These are phyloP conservation scores for Oithona nana DNA, from an alignment of 2,888 invertebrate species.

Conservation along the genomic window DNA sequence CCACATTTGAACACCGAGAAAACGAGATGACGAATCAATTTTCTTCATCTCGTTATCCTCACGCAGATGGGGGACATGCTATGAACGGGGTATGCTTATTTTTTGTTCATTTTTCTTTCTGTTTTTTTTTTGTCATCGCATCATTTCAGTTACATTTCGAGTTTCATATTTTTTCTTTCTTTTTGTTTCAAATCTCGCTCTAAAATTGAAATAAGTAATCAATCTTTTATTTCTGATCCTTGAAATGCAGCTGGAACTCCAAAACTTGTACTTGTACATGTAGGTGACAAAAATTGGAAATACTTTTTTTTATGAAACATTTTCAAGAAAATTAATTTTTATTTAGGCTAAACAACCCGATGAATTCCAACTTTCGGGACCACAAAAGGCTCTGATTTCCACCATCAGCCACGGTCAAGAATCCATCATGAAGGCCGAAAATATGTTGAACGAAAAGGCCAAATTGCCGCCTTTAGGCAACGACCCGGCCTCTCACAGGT, in stretches of 20 bases:
- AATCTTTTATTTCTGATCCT: background rate
- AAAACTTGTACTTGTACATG: background rate
- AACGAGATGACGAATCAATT: background rate
- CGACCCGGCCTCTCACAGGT: slow-evolving; percentile 61
- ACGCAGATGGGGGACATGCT: background rate
- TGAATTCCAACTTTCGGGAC: slow-evolving; percentile 68
- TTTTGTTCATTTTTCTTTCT: background rate
- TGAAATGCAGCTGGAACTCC: background rate
- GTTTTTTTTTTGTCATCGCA: background rate
- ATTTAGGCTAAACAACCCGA: slow-evolving; percentile 55
- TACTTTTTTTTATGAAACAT: background rate
- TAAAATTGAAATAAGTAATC: background rate
- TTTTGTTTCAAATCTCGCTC: background rate
- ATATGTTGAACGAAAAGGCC: slow-evolving; percentile 42
- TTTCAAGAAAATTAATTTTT: slow-evolving; percentile 18
- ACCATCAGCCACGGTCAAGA: slow-evolving; percentile 77
- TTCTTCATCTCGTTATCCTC: background rate
- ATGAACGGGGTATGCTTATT: background rate
- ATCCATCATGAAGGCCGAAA: slow-evolving; percentile 66
- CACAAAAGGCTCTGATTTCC: slow-evolving; percentile 75
- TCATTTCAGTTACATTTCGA: background rate
- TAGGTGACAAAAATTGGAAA: background rate
- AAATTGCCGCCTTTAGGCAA: slow-evolving; percentile 53
- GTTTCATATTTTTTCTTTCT: background rate
- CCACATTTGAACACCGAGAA: background rate